These are phyloP conservation scores for Orius insidiosus DNA, from an alignment of 1,140 invertebrate species.

Conservation along the genomic window DNA sequence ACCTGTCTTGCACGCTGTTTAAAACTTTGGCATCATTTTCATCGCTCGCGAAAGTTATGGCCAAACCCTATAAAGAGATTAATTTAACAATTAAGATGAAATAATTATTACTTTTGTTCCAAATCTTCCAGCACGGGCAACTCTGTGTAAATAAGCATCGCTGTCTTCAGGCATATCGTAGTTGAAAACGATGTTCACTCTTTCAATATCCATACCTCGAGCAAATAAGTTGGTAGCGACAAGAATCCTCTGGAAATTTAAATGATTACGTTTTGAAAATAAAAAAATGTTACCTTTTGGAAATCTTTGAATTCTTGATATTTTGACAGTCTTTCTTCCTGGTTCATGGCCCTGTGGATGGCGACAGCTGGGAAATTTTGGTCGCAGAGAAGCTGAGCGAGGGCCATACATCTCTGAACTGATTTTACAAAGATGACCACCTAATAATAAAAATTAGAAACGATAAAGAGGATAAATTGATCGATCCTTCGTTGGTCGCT, in stretches of 20 bases:
- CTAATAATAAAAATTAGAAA: slow-evolving; percentile 30
- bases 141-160: slow-evolving; percentile 96
- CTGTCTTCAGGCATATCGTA: slow-evolving; percentile 99
- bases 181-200: slow-evolving; percentile 99
- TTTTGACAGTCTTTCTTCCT: slow-evolving; percentile 89
- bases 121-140: slow-evolving; percentile 93
- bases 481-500: not conserved
- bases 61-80: slow-evolving; percentile 9
- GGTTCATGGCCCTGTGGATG: slow-evolving; percentile 96
- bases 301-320: slow-evolving; percentile 99
- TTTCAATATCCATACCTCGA: slow-evolving; percentile 89
- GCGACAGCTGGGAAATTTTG: slow-evolving; percentile 99
- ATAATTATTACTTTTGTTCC: slow-evolving; percentile 65
- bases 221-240: slow-evolving; percentile 99
- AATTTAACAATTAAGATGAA: not conserved
- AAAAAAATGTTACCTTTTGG: slow-evolving; percentile 57
- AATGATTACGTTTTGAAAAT: not conserved
- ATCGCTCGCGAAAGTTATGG: slow-evolving; percentile 92
- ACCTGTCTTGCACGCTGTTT: slow-evolving; percentile 95
- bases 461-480: not conserved
- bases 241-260: slow-evolving; percentile 51
- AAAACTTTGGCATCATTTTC: slow-evolving; percentile 93
- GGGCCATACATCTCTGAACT: slow-evolving; percentile 92
- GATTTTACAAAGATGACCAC: slow-evolving; percentile 99
- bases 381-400: slow-evolving; percentile 89